Evolutionary conservation across 2,113 vertebrate species (phyloP).

Genomic region (Hyaena hyaena): DNA sequence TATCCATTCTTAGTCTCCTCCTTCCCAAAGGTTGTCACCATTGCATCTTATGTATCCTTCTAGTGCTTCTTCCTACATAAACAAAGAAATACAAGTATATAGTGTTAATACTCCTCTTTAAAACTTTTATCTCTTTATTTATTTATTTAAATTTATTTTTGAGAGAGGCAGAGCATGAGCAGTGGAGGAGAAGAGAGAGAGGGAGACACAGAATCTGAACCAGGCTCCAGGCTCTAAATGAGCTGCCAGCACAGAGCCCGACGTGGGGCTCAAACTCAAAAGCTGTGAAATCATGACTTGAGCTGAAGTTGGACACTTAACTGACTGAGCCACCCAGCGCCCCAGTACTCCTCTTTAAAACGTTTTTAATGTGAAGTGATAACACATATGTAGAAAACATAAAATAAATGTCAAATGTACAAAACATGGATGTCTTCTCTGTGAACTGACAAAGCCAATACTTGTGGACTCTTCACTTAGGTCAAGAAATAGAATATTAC

Average conservation of each 20-base stretch:
- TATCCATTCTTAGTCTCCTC: background rate
- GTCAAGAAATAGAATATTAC: background rate
- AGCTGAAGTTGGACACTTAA: too few species aligned
- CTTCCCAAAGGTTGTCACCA: background rate
- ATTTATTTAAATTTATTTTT: too few species aligned
- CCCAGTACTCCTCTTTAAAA: background rate
- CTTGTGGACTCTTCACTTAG: background rate
- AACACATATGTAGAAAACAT: background rate
- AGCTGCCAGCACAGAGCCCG: too few species aligned
- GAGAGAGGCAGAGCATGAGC: too few species aligned
- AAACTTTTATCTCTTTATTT: background rate
- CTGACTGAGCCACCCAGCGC: too few species aligned
- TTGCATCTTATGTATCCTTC: background rate
- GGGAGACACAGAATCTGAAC: too few species aligned
- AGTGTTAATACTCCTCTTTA: background rate
- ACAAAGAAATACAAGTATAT: slow-evolving; percentile 1
- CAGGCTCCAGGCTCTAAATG: too few species aligned
- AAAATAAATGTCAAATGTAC: background rate
- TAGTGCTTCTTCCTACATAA: background rate
- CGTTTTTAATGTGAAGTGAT: background rate
- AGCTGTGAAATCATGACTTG: too few species aligned
- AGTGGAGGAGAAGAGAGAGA: too few species aligned
- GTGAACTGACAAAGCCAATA: background rate
- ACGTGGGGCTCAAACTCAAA: too few species aligned
- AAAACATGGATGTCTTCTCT: background rate